Percentiles rank a stretch among this genome's conserved stretches.
These are phyloP conservation scores for Papilio gigon DNA, from an alignment of 2,888 invertebrate species.

Conservation along the genomic window DNA sequence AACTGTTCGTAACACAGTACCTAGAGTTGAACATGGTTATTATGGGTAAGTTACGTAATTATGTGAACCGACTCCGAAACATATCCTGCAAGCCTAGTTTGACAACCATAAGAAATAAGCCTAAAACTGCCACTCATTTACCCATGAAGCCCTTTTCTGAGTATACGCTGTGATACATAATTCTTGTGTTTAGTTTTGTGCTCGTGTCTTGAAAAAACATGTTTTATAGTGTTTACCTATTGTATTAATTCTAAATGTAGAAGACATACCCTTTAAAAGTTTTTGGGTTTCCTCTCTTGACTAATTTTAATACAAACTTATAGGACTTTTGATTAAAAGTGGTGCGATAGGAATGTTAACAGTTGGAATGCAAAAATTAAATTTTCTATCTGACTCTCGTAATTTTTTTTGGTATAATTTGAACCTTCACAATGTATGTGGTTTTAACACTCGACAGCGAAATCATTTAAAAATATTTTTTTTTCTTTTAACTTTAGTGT, in stretches of 20 bases:
- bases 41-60: constrained; percentile 66
- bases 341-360: background rate
- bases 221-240: background rate
- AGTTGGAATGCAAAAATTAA: background rate
- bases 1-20: constrained; percentile 27
- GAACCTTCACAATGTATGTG: background rate
- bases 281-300: background rate
- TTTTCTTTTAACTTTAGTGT: constrained; percentile 69
- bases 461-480: constrained; percentile 41
- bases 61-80: constrained; percentile 24
- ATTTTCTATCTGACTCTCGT: background rate
- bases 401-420: constrained; percentile 21
- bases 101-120: constrained; percentile 35
- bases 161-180: constrained; percentile 15
- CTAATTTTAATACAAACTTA: background rate
- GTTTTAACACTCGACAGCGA: background rate
- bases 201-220: background rate
- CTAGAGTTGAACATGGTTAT: constrained; percentile 44
- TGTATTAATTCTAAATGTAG: background rate
- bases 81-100: constrained; percentile 11
- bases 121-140: constrained; percentile 40
- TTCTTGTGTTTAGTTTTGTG: constrained; percentile 1
- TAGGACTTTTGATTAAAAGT: background rate
- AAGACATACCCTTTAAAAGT: background rate
- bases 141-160: background rate